A percentile compares a stretch with the other conserved stretches of the same genome.
phyloP scores from a whole-genome alignment of 2,797 vertebrate genomes.

The Tangara arthus region DNA sequence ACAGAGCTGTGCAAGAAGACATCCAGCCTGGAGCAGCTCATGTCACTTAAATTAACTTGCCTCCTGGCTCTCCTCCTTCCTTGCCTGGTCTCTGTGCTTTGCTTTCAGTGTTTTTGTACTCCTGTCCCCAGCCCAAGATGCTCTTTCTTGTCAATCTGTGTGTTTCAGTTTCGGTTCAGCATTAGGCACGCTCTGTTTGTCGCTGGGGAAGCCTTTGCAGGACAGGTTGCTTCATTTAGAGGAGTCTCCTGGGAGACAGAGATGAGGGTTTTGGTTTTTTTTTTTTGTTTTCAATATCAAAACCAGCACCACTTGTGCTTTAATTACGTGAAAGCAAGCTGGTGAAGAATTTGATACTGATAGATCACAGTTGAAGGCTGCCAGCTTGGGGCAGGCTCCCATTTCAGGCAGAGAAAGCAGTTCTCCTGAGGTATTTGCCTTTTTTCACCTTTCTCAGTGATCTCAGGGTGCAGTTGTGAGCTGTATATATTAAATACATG shows the following conservation, averaged over 20 bases:
- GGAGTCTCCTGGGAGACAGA: constrained; percentile 1
- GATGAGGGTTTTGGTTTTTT: background rate
- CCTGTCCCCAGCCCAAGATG: background rate
- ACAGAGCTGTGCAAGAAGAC: background rate
- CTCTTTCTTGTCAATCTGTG: background rate
- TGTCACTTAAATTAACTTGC: background rate
- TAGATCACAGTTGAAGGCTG: background rate
- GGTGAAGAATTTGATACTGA: background rate
- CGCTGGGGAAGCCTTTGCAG: background rate
- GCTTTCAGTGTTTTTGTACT: background rate
- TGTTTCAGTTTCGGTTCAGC: background rate
- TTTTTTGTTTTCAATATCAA: background rate
- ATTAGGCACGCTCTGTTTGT: background rate
- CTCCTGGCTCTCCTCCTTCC: background rate
- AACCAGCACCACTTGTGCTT: background rate
- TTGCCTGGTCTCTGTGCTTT: background rate
- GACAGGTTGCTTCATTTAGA: background rate
- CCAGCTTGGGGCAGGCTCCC: background rate
- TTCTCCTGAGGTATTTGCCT: background rate
- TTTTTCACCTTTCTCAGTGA: background rate
- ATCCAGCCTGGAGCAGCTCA: background rate
- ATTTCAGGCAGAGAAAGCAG: background rate
- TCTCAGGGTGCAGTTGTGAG: background rate
- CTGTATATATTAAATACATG: background rate
- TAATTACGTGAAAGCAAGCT: background rate